These are phyloP conservation scores for Aricia agestis DNA, from an alignment of 1,140 invertebrate genomes.

Conservation along the genomic window DNA sequence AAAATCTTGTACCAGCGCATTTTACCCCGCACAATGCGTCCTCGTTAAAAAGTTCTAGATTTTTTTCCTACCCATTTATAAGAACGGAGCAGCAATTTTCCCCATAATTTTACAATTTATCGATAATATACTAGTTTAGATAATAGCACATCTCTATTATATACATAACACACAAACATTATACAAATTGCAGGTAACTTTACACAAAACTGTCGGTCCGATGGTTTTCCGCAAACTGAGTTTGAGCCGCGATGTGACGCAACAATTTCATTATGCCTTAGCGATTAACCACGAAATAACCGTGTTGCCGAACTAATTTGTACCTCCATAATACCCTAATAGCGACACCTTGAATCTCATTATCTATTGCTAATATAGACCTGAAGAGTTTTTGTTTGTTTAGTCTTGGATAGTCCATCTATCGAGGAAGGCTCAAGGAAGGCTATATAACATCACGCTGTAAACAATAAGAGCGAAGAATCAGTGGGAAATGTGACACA, in stretches of 20 bases:
- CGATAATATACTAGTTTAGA: background rate
- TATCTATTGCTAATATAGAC: background rate
- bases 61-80: background rate
- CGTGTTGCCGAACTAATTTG: background rate
- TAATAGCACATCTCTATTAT: background rate
- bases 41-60: constrained; percentile 36
- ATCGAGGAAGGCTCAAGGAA: background rate
- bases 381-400: background rate
- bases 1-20: constrained; percentile 8
- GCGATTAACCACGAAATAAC: constrained; percentile 4
- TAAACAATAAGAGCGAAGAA: no score
- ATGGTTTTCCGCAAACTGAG: constrained; percentile 8
- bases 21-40: constrained; percentile 30
- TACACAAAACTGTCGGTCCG: background rate
- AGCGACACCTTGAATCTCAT: background rate
- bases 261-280: constrained; percentile 9
- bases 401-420: background rate
- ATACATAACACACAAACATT: background rate
- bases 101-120: background rate
- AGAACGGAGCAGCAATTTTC: background rate
- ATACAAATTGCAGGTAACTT: background rate
- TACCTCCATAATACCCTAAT: background rate
- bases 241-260: background rate
- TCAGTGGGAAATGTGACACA: no score
- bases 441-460: no score